These are phyloP conservation scores for Lithophane socia DNA, from an alignment of 2,888 invertebrate species.

Conservation along the genomic window DNA sequence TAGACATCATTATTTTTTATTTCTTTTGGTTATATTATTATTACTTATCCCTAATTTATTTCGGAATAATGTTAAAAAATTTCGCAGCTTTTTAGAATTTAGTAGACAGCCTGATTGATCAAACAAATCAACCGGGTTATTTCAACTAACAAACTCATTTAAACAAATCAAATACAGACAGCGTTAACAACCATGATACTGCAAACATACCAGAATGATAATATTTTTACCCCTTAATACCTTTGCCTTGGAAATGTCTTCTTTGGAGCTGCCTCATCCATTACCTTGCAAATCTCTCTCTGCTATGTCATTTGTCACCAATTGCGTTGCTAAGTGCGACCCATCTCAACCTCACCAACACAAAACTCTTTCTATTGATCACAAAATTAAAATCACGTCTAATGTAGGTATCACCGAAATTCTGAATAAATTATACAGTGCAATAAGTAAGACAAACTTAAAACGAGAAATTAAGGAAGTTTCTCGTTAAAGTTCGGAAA, in stretches of 20 bases:
- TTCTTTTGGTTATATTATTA: no score
- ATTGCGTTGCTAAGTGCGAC: slow-evolving; percentile 13
- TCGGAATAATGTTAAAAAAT: neutral
- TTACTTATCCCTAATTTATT: neutral
- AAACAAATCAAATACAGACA: neutral
- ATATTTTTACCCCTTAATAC: neutral
- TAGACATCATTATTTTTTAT: no score
- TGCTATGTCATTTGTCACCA: slow-evolving; percentile 19
- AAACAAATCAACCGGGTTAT: no score
- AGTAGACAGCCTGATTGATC: neutral
- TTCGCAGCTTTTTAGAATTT: neutral
- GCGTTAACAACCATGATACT: neutral
- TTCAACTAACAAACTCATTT: neutral
- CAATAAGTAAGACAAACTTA: slow-evolving; percentile 49
- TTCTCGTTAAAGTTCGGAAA: slow-evolving; percentile 53
- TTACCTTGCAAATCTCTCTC: neutral
- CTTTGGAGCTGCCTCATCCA: neutral
- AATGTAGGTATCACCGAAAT: slow-evolving; percentile 22
- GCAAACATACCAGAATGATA: no score
- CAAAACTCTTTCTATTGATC: neutral
- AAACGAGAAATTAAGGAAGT: slow-evolving; percentile 55
- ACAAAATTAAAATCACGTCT: slow-evolving; percentile 5
- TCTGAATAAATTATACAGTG: slow-evolving; percentile 38
- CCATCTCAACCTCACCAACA: neutral
- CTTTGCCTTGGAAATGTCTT: neutral